Evolutionary conservation across 23 tunicate genomes (phyloP), one percentile per base, ranked within the genome.

Genomic region (Styela clava): DNA sequence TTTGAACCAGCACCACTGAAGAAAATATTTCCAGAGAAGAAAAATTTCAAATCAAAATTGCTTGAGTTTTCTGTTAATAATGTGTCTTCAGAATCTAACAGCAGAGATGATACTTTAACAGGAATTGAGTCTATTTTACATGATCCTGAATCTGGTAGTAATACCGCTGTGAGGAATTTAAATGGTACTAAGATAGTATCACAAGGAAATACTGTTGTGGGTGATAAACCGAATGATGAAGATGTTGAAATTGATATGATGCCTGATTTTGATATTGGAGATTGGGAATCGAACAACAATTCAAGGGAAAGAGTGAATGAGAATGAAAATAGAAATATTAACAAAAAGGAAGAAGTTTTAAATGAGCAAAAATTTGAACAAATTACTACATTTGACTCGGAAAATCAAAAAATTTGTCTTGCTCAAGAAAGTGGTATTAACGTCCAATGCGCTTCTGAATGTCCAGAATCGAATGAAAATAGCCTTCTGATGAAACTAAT

Each of bases 121-220:
- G 81, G 33, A 21, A 29, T 76, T 0, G 65, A 51, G 9, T 76
- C 81, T 23, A 35, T 76, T 12, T 36, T 76, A 36, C n/a, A 24
- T 25, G 81, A 76, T 23, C 62, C 35, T 67, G 71, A 27, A 1
- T 67, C 71, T 67, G 22, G 71, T 25, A 67, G 12, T 44, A 12
- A 44, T 44, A 44, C 9, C 12, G 7, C 56, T 44, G 56, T 44
- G 12, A 44, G 12, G 56, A 7, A 44, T 44, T 44, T n/a, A n/a
- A n/a, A n/a, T n/a, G n/a, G n/a, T n/a, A n/a, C n/a, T n/a, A n/a
- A n/a, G n/a, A n/a, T n/a, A n/a, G n/a, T n/a, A n/a, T n/a, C n/a
- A n/a, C n/a, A n/a, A n/a, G n/a, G n/a, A n/a, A n/a, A n/a, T n/a
- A n/a, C n/a, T n/a, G n/a, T n/a, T n/a, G n/a, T n/a, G n/a, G n/a